Conservation (phyloP, 2,888 invertebrate species). For the Heliconius erato region DNA sequence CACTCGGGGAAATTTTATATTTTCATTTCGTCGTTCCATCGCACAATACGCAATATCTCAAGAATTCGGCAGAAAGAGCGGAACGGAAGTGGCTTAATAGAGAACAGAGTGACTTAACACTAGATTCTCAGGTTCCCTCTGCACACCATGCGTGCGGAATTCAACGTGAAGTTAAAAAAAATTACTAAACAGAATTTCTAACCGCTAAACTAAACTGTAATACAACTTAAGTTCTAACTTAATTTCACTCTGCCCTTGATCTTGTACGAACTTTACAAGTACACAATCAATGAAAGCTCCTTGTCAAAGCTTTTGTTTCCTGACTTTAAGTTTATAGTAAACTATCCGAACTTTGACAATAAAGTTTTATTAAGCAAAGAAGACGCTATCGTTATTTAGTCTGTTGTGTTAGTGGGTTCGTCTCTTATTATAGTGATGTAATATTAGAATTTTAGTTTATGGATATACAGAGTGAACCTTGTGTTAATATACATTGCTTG, state of each 20-base stretch:
- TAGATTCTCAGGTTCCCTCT: too few relatives aligned
- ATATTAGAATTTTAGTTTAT: too few relatives aligned
- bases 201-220: neutral
- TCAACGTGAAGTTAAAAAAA: neutral
- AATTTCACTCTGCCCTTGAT: conserved; percentile 25
- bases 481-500: too few relatives aligned
- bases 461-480: neutral
- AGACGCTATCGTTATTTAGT: neutral
- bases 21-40: too few relatives aligned
- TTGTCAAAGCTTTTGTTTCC: conserved; percentile 24
- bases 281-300: conserved; percentile 13
- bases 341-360: conserved; percentile 1
- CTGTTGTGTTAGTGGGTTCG: neutral
- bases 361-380: neutral
- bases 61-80: too few relatives aligned
- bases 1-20: too few relatives aligned
- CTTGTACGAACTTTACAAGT: neutral
- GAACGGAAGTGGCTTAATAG: too few relatives aligned
- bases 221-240: neutral
- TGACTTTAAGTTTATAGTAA: neutral
- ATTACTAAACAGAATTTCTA: too few relatives aligned
- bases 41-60: too few relatives aligned
- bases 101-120: too few relatives aligned
- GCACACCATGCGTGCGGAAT: neutral
- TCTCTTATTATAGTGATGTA: too few relatives aligned